Conservation (phyloP, 1,140 invertebrate species). For the Lamellibrachia luymesi region DNA sequence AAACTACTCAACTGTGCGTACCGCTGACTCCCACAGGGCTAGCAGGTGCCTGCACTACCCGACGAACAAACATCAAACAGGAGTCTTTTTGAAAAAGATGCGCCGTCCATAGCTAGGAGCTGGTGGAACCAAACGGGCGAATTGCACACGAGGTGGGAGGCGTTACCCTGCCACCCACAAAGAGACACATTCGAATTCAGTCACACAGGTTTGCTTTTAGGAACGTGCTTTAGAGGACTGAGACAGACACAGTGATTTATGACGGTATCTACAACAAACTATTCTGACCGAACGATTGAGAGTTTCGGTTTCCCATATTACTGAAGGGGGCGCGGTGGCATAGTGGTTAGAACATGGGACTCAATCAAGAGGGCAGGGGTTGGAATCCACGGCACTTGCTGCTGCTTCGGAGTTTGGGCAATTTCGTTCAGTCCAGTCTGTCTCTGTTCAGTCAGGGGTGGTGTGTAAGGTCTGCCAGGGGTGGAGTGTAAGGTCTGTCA, state of each 20-base stretch:
- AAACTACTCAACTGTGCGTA: background rate
- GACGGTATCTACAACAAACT: too few relatives aligned
- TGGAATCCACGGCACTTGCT: too few relatives aligned
- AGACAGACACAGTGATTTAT: background rate
- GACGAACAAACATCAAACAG: background rate
- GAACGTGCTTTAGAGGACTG: background rate
- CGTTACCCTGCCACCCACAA: background rate
- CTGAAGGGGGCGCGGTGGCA: too few relatives aligned
- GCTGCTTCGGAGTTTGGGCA: too few relatives aligned
- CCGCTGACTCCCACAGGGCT: background rate
- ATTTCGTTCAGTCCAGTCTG: too few relatives aligned
- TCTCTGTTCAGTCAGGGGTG: too few relatives aligned
- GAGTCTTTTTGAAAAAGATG: background rate
- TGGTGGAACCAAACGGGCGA: background rate
- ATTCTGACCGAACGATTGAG: too few relatives aligned
- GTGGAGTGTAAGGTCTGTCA: too few relatives aligned
- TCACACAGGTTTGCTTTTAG: background rate
- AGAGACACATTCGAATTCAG: background rate
- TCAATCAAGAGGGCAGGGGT: too few relatives aligned
- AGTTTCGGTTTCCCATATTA: too few relatives aligned
- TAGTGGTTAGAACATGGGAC: too few relatives aligned
- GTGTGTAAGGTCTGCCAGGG: too few relatives aligned
- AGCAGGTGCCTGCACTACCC: background rate
- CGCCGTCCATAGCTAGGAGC: background rate
- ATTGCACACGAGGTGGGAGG: background rate